Percentiles rank a stretch among this genome's conserved stretches.
phyloP scores from a whole-genome alignment of 2,113 vertebrate genomes.

The Oryzias woworae region DNA sequence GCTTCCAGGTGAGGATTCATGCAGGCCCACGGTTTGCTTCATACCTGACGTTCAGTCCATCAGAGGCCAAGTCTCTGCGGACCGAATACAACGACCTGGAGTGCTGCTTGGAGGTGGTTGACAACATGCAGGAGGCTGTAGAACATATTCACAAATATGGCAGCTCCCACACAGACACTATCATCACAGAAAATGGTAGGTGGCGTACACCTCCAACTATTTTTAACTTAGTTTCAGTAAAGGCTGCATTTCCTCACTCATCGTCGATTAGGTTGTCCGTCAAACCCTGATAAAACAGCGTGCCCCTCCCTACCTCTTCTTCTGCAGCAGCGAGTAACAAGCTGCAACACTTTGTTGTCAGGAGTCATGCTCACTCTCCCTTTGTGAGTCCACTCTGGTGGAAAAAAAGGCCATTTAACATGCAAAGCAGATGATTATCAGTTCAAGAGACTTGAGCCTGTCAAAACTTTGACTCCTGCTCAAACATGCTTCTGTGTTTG shows the following conservation, averaged over 20 bases:
- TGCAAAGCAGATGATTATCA: conserved; percentile 35
- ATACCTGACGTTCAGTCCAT: conserved; percentile 94
- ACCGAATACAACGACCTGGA: conserved; percentile 93
- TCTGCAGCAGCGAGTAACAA: no score
- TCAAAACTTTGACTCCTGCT: conserved; percentile 28
- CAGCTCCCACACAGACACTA: conserved; percentile 95
- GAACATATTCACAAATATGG: conserved; percentile 97
- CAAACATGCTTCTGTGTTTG: conserved; percentile 18
- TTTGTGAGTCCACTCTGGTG: not conserved
- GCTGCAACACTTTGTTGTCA: no score
- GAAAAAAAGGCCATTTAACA: conserved; percentile 22
- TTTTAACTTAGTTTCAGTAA: not conserved
- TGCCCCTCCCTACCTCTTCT: no score
- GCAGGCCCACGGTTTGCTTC: conserved; percentile 94
- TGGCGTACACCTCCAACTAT: not conserved
- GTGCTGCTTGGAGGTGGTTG: conserved; percentile 95
- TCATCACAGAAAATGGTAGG: conserved; percentile 94
- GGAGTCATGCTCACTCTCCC: not conserved
- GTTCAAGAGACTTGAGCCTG: conserved; percentile 23
- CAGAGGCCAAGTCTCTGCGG: conserved; percentile 91
- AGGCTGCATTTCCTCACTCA: no score
- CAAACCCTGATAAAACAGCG: no score
- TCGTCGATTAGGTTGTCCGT: no score
- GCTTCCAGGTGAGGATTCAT: conserved; percentile 89
- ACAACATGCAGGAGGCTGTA: conserved; percentile 87